These are phyloP conservation scores for Pomacea maculata DNA, from an alignment of 1,140 invertebrate species.

Conservation along the genomic window DNA sequence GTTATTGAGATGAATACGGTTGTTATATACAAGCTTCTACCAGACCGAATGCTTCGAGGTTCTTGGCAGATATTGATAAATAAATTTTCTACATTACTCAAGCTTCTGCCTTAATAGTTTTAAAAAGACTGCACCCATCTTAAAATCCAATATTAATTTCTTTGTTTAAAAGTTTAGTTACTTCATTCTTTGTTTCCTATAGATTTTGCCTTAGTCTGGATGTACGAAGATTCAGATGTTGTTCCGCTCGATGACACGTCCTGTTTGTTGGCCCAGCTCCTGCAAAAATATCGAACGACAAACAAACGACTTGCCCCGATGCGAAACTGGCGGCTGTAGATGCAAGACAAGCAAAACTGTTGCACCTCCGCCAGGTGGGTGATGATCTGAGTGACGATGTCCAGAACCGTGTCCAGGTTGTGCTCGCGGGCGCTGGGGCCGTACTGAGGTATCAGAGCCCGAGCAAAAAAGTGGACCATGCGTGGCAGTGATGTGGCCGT, in stretches of 20 bases:
- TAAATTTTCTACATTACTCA: no score
- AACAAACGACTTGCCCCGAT: neutral
- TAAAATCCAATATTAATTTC: no score
- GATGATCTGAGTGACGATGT: neutral
- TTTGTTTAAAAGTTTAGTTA: no score
- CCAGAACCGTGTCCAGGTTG: neutral
- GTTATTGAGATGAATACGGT: no score
- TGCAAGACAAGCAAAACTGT: neutral
- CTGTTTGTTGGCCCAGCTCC: neutral
- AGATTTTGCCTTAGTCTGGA: no score
- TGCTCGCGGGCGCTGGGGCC: neutral
- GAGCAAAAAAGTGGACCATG: constrained; percentile 5
- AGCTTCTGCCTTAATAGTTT: no score
- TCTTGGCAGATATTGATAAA: no score
- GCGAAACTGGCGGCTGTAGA: constrained; percentile 15
- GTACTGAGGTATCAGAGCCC: neutral
- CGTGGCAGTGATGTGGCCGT: neutral
- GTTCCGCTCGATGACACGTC: neutral
- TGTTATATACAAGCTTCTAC: no score
- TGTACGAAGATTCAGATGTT: neutral
- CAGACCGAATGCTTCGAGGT: no score
- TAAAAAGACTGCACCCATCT: no score
- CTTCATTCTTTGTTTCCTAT: no score
- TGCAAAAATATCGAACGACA: neutral
- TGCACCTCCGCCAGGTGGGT: constrained; percentile 1